Evolutionary conservation across 30 jellyfish, hydroid and myxozoan species (phyloP).

Genomic region (Kudoa iwatai): DNA sequence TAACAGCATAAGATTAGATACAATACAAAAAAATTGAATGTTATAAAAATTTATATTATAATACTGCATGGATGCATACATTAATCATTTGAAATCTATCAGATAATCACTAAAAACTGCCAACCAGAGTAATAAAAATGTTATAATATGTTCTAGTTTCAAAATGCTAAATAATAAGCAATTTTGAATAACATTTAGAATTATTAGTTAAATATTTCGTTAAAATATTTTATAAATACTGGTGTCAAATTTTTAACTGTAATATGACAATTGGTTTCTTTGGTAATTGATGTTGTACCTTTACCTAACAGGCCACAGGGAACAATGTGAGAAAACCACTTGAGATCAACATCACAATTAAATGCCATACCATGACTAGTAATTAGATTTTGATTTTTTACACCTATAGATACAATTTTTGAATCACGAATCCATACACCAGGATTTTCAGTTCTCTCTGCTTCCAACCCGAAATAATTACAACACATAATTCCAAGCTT

Average conservation of each 20-base stretch:
- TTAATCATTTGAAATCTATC: too few species aligned
- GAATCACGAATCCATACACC: constrained; percentile 71
- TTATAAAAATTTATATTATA: too few species aligned
- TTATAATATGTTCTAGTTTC: too few species aligned
- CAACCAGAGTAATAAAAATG: too few species aligned
- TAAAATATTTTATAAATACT: constrained; percentile 5
- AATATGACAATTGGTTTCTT: constrained; percentile 6
- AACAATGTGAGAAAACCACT: constrained; percentile 49
- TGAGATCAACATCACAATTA: constrained; percentile 43
- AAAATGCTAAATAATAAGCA: too few species aligned
- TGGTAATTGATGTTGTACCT: constrained; percentile 45
- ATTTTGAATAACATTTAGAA: too few species aligned
- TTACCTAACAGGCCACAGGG: constrained; percentile 78
- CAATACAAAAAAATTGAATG: too few species aligned
- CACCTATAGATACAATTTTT: constrained; percentile 65
- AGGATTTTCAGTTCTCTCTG: constrained; percentile 29
- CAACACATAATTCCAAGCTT: constrained; percentile 28
- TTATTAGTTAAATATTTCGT: constrained; percentile 10
- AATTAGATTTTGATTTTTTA: constrained; percentile 3
- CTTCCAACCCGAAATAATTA: constrained; percentile 6
- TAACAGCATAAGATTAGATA: too few species aligned
- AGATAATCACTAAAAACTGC: too few species aligned
- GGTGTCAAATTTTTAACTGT: constrained; percentile 14
- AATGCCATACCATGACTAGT: constrained; percentile 75
- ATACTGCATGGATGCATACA: too few species aligned